These are phyloP conservation scores for Sebastes nivosus DNA, from an alignment of 2,797 vertebrate species.

Conservation along the genomic window DNA sequence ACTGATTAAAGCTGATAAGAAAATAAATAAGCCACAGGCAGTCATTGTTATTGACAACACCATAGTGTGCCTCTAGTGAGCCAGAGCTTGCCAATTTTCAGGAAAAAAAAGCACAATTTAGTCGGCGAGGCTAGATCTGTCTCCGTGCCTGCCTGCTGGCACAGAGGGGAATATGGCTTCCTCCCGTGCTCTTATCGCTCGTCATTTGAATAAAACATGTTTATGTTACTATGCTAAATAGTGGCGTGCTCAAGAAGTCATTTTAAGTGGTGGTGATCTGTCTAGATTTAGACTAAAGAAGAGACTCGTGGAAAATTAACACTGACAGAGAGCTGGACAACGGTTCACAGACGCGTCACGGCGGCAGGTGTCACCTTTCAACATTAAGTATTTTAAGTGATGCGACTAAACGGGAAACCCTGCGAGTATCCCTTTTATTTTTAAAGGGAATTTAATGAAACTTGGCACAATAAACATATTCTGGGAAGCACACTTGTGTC, in stretches of 20 bases:
- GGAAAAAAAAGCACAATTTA: slow-evolving; percentile 65
- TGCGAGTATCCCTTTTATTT: slow-evolving; percentile 5
- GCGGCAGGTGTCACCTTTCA: slow-evolving; percentile 44
- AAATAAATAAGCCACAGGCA: slow-evolving; percentile 81
- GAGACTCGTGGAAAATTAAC: slow-evolving; percentile 30
- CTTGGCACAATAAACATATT: slow-evolving; percentile 35
- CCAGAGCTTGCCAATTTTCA: slow-evolving; percentile 69
- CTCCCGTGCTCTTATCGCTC: slow-evolving; percentile 53
- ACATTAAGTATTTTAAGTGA: slow-evolving; percentile 12
- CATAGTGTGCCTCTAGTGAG: slow-evolving; percentile 75
- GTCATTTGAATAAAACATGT: slow-evolving; percentile 69
- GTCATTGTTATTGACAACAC: slow-evolving; percentile 79
- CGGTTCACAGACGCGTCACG: background rate
- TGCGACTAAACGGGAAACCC: slow-evolving; percentile 3
- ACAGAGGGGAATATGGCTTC: slow-evolving; percentile 58
- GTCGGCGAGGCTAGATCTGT: slow-evolving; percentile 61
- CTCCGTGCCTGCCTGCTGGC: slow-evolving; percentile 69
- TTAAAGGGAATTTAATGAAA: slow-evolving; percentile 24
- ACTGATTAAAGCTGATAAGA: slow-evolving; percentile 80
- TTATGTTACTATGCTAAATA: slow-evolving; percentile 61
- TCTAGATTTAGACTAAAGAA: slow-evolving; percentile 47
- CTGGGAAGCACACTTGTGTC: slow-evolving; percentile 29
- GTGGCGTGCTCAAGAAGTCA: slow-evolving; percentile 34
- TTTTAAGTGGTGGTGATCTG: slow-evolving; percentile 54
- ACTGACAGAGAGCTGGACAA: slow-evolving; percentile 13